phyloP scores from a whole-genome alignment of 2,888 invertebrate species.

The Drosophila prolongata region DNA sequence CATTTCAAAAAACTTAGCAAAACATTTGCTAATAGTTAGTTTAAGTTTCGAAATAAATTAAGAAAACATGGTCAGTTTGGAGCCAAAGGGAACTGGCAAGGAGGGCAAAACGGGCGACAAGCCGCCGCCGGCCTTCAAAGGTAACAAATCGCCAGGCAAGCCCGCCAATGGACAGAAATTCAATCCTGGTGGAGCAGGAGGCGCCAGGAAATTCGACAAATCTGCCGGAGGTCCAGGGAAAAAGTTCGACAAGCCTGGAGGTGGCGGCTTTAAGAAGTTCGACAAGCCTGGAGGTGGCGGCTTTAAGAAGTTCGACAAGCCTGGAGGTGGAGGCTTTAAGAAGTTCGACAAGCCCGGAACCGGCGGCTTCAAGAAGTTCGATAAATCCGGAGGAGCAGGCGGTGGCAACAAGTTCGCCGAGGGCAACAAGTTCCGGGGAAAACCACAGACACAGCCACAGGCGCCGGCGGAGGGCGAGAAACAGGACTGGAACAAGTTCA shows the following conservation, averaged over 20 bases:
- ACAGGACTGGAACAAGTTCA: conserved; percentile 90
- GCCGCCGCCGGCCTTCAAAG: conserved; percentile 10
- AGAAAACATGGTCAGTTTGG: conserved; percentile 32
- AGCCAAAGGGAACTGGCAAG: conserved; percentile 26
- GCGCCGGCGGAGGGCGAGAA: conserved; percentile 84
- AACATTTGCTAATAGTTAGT: conserved; percentile 4
- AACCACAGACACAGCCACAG: conserved; percentile 13
- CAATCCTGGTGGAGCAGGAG: conserved; percentile 13
- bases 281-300: conserved; percentile 6
- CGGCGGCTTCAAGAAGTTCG: conserved; percentile 15
- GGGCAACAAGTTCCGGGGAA: conserved; percentile 32
- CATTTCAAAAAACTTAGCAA: conserved; percentile 1
- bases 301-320: conserved; percentile 13
- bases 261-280: conserved; percentile 14
- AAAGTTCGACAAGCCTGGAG: conserved; percentile 1
- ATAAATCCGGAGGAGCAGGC: not conserved
- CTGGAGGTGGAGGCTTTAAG: not conserved
- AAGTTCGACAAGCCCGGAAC: conserved; percentile 2
- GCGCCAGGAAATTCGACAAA: conserved; percentile 12
- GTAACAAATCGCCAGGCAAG: conserved; percentile 9
- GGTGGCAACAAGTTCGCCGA: conserved; percentile 12
- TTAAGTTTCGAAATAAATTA: not conserved
- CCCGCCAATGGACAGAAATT: conserved; percentile 15
- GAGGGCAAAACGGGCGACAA: conserved; percentile 5
- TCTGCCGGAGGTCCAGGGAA: conserved; percentile 1